These are phyloP conservation scores for Gymnoscelis rufifasciata DNA, from an alignment of 2,888 invertebrate species.

Conservation along the genomic window DNA sequence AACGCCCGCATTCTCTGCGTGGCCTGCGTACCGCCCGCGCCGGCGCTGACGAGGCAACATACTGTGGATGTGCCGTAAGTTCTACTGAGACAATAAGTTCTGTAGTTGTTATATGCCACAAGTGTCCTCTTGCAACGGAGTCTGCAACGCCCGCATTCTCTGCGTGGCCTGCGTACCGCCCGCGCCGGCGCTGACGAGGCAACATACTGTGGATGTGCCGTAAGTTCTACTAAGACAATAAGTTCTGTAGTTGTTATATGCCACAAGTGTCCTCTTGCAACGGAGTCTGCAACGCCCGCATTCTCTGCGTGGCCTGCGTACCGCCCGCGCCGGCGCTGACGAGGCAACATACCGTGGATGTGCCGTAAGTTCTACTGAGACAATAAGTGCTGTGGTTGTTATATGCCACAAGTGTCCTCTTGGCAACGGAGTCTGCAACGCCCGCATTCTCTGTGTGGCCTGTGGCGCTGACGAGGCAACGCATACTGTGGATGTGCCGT, in stretches of 20 bases:
- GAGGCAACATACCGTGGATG: conserved; percentile 56
- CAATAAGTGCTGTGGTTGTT: background rate
- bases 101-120: no score
- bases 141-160: conserved; percentile 93
- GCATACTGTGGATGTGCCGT: conserved; percentile 69
- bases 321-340: conserved; percentile 81
- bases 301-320: conserved; percentile 94
- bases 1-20: conserved; percentile 96
- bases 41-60: no score
- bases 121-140: no score
- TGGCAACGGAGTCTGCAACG: conserved; percentile 98
- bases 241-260: conserved; percentile 16
- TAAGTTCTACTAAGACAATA: conserved; percentile 31
- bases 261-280: conserved; percentile 97
- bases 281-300: conserved; percentile 96
- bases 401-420: no score
- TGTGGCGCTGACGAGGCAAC: conserved; percentile 76
- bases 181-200: no score
- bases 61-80: conserved; percentile 68
- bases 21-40: conserved; percentile 88
- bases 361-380: conserved; percentile 49
- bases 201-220: conserved; percentile 68
- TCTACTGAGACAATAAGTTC: background rate
- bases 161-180: conserved; percentile 96
- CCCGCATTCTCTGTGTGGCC: conserved; percentile 93